Conservation (phyloP, 2,113 vertebrate genomes). For the Coptodon bakossiorum region DNA sequence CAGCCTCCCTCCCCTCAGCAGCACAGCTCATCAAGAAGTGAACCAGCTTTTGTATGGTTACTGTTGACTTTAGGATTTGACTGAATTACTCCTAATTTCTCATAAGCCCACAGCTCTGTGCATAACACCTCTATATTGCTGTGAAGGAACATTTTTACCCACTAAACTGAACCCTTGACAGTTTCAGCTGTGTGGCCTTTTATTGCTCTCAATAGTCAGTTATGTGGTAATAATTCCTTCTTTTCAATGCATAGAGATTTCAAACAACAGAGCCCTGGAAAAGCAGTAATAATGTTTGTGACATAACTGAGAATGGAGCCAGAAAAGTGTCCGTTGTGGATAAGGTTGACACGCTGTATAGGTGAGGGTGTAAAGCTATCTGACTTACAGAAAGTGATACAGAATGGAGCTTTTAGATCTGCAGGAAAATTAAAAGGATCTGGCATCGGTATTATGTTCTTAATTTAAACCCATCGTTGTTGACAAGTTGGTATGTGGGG, state of each 20-base stretch:
- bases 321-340: not conserved
- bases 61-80: slow-evolving; percentile 45
- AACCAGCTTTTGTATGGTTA: not conserved
- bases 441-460: not conserved
- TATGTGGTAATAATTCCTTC: not conserved
- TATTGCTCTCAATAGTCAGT: not conserved
- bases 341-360: not conserved
- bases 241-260: not conserved
- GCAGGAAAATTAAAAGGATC: not conserved
- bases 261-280: not conserved
- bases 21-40: not conserved
- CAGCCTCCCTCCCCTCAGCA: not conserved
- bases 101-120: slow-evolving; percentile 11
- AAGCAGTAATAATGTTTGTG: not conserved
- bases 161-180: not conserved
- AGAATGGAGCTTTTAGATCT: not conserved
- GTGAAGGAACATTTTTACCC: not conserved
- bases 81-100: slow-evolving; percentile 22
- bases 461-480: not conserved
- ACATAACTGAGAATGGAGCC: not conserved
- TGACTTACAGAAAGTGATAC: not conserved
- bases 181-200: not conserved
- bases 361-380: not conserved
- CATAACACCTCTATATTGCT: not conserved
- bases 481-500: not conserved